These are phyloP conservation scores for Corythaixoides concolor DNA, from an alignment of 2,113 vertebrate species.

Conservation along the genomic window DNA sequence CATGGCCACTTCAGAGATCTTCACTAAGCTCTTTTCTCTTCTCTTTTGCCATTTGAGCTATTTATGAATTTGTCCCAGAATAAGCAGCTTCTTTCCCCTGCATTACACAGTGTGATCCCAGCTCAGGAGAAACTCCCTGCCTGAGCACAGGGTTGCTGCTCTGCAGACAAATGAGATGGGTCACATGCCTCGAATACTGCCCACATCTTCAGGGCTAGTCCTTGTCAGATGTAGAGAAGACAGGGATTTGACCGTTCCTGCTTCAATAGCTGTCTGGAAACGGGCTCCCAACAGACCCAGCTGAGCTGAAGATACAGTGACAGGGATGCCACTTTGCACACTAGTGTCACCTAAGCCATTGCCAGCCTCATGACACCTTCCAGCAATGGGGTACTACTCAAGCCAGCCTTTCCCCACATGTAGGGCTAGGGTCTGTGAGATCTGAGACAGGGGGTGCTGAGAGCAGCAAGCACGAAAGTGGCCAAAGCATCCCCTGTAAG, in stretches of 20 bases:
- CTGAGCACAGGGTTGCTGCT: fast-evolving
- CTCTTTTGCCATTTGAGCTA: not conserved
- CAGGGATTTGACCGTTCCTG: not conserved
- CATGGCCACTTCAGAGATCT: not conserved
- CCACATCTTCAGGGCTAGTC: not conserved
- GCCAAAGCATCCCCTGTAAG: fast-evolving
- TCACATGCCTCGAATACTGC: not conserved
- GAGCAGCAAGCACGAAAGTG: not conserved
- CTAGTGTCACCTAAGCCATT: not conserved
- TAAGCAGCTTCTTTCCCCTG: not conserved
- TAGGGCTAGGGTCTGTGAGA: not conserved
- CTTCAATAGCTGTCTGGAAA: not conserved
- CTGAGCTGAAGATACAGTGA: not conserved
- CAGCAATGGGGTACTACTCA: fast-evolving
- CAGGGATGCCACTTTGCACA: fast-evolving
- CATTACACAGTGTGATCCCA: not conserved
- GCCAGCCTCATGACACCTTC: not conserved
- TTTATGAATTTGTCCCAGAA: not conserved
- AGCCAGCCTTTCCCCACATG: not conserved
- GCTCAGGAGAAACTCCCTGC: not conserved
- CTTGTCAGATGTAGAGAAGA: not conserved
- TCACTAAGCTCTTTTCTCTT: not conserved
- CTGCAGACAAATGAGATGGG: not conserved
- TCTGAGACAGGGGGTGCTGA: not conserved
- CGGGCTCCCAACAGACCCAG: not conserved